Percentiles rank a stretch among this genome's conserved stretches.
phyloP scores from a whole-genome alignment of 2,797 vertebrate genomes.

The Pangasius mekongensis region DNA sequence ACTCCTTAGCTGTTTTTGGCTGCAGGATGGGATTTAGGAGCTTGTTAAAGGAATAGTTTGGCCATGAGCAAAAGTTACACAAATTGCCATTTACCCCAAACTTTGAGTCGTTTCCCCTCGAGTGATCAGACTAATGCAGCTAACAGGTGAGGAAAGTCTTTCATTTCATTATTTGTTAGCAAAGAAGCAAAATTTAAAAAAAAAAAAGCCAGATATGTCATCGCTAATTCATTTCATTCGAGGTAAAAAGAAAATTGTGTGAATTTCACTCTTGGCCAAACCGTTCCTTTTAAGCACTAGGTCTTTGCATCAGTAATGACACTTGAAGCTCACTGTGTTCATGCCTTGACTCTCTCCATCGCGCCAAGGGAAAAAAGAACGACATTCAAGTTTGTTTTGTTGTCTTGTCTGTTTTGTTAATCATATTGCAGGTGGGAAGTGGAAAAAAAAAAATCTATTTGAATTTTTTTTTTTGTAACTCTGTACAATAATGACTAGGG shows the following conservation, averaged over 20 bases:
- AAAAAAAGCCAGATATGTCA: background rate
- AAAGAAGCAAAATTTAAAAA: background rate
- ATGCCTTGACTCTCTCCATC: background rate
- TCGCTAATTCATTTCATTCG: no score
- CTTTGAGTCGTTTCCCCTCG: background rate
- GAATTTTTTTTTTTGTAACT: conserved; percentile 80
- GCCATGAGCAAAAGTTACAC: background rate
- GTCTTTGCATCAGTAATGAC: background rate
- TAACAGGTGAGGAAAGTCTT: background rate
- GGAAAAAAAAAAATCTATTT: conserved; percentile 65
- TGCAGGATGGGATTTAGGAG: background rate
- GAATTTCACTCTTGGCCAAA: background rate
- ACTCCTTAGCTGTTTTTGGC: background rate
- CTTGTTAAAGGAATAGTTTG: background rate
- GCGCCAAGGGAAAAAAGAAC: background rate
- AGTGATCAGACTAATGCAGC: background rate
- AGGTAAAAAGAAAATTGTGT: no score
- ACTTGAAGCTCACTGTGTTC: background rate
- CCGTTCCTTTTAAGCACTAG: background rate
- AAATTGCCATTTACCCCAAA: background rate
- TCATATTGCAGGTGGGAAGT: conserved; percentile 58
- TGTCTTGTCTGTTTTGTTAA: conserved; percentile 55
- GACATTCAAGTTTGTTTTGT: conserved; percentile 34
- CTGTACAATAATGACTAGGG: conserved; percentile 75
- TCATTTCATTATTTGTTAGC: background rate